Percentiles rank a stretch among this genome's conserved stretches.
These are phyloP conservation scores for Vulpes lagopus DNA, from an alignment of 2,113 vertebrate species.

Conservation along the genomic window DNA sequence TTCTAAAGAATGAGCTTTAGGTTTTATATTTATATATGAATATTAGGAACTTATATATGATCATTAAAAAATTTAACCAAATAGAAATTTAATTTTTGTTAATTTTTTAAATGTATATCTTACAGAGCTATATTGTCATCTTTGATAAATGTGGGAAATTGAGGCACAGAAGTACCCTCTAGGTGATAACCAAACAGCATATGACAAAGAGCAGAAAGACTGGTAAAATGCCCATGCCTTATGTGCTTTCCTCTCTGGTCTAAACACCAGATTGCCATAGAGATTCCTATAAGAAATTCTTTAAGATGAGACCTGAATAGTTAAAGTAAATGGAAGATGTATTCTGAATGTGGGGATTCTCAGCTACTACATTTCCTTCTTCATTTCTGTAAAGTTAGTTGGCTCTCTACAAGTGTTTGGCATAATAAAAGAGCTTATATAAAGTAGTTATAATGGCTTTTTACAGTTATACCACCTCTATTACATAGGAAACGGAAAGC, in stretches of 20 bases:
- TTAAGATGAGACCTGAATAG: slow-evolving; percentile 65
- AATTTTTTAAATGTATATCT: neutral
- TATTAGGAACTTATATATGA: slow-evolving; percentile 53
- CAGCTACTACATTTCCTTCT: neutral
- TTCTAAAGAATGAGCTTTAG: slow-evolving; percentile 65
- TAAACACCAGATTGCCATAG: slow-evolving; percentile 79
- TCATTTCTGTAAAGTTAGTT: neutral
- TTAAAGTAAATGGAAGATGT: slow-evolving; percentile 12
- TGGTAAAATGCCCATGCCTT: slow-evolving; percentile 76
- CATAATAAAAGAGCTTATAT: neutral
- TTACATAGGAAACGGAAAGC: neutral
- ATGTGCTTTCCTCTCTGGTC: slow-evolving; percentile 69
- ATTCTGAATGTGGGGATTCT: slow-evolving; percentile 8
- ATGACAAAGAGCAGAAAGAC: slow-evolving; percentile 79
- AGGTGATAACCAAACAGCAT: slow-evolving; percentile 81
- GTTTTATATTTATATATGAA: slow-evolving; percentile 50
- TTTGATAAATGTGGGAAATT: slow-evolving; percentile 81
- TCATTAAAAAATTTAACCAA: slow-evolving; percentile 44
- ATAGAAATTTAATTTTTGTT: slow-evolving; percentile 12
- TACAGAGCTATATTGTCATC: slow-evolving; percentile 74
- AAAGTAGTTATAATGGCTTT: neutral
- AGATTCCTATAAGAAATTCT: slow-evolving; percentile 71
- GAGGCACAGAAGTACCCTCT: slow-evolving; percentile 79
- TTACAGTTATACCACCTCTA: neutral
- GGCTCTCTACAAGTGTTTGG: neutral